Base-by-base conservation (phyloP, 2,797 vertebrate species). In the Salarias fasciatus region DNA sequence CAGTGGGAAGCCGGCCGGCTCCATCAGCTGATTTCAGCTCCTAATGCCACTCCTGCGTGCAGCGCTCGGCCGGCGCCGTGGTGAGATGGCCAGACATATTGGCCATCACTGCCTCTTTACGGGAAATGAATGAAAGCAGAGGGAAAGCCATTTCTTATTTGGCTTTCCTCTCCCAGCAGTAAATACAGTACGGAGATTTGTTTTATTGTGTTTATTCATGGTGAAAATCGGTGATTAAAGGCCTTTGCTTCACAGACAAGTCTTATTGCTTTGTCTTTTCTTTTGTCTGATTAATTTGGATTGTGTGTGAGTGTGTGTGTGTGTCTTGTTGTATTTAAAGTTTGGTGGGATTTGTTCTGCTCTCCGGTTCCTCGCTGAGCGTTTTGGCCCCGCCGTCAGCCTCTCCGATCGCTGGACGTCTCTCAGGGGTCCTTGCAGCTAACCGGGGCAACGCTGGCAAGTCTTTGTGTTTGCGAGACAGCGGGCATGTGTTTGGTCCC, bases 401-500 rank as follows among this genome's bases (percentile, higher is more conserved):
- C 60, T 74, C 63, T 65, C 63, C 66, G 69, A 57, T 77, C 59
- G 72, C 56, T 81, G 85, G 80, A 68, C 18, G 62, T 82, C 80
- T 82, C 79, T 72, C 72, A 75, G 76, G 85, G 80, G 69, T 67
- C 72, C 69, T 72, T 45, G 15, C 79, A 41, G 76, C 69, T 64
- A 78, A 75, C 83, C 31, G 62, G 80, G 80, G 82, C 84, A 55
- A 72, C 44, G 71, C 74, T 91, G 88, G 86, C 89, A 72, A 74
- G 9, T 80, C 79, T 66, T 37, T 0, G 74, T 80, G 81, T 85
- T 84, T 80, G 74, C 65, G 72, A 88, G 89, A 90, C 89, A 91
- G 89, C 87, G 69, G 84, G 86, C 90, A 90, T 91, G 90, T 91
- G 89, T 91, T 90, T 37, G 77, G 69, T 79, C 85, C 86, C 90